phyloP scores from a whole-genome alignment of 2,888 invertebrate genomes.

The Matsumyia berberina region DNA sequence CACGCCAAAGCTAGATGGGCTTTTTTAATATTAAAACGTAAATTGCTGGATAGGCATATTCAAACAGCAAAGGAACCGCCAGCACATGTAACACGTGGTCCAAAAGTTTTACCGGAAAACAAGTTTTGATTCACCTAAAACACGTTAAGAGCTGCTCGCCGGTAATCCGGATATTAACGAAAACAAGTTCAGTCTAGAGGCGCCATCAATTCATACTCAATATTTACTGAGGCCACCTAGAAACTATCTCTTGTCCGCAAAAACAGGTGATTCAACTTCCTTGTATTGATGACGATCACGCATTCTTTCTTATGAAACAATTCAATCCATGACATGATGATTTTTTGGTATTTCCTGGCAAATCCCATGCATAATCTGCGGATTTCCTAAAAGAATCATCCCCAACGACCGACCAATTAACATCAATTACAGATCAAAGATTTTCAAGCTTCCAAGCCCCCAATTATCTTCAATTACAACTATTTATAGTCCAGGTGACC shows the following conservation, averaged over 20 bases:
- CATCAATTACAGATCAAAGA: neutral
- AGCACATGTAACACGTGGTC: neutral
- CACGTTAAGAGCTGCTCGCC: no score
- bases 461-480: conserved; percentile 27
- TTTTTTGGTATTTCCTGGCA: conserved; percentile 1
- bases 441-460: neutral
- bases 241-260: neutral
- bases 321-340: neutral
- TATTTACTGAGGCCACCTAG: neutral
- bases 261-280: conserved; percentile 13
- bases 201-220: neutral
- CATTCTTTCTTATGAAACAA: neutral
- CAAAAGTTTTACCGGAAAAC: neutral
- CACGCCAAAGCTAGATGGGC: neutral
- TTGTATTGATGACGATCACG: neutral
- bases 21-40: neutral
- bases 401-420: neutral
- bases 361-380: conserved; percentile 1
- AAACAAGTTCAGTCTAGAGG: neutral
- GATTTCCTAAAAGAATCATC: neutral
- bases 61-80: neutral
- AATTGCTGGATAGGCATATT: neutral
- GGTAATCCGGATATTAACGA: neutral
- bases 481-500: conserved; percentile 14
- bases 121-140: neutral